Evolutionary conservation across 1,140 invertebrate genomes (phyloP).

Genomic region (Drosophila ercepeae): DNA sequence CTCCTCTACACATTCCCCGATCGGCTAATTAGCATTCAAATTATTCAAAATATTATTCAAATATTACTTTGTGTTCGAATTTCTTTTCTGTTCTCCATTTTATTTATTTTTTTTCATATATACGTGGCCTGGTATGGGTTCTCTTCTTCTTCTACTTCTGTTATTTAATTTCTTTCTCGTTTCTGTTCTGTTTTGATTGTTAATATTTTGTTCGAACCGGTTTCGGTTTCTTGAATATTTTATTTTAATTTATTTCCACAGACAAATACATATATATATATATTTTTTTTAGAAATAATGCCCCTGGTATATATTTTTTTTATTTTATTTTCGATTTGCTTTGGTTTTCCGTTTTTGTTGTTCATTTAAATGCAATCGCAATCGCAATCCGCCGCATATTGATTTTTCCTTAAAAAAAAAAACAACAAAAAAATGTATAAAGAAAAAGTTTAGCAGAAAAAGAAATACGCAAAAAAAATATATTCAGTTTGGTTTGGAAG

Average conservation of each 20-base stretch:
- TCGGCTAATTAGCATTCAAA: constrained; percentile 70
- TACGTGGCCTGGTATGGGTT: constrained; percentile 30
- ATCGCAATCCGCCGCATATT: constrained; percentile 60
- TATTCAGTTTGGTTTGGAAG: constrained; percentile 33
- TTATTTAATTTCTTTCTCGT: neutral
- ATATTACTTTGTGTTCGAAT: constrained; percentile 56
- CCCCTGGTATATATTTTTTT: constrained; percentile 9
- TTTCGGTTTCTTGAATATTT: constrained; percentile 35
- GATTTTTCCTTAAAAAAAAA: constrained; percentile 52
- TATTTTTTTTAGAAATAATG: constrained; percentile 16
- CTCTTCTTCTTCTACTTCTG: constrained; percentile 1
- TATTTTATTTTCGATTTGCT: constrained; percentile 1
- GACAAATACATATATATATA: constrained; percentile 4
- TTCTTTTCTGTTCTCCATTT: constrained; percentile 29
- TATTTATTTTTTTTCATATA: neutral
- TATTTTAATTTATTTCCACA: constrained; percentile 16
- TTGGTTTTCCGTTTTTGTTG: constrained; percentile 8
- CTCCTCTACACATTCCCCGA: constrained; percentile 8
- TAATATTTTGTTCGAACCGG: constrained; percentile 47
- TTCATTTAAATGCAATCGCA: constrained; percentile 61
- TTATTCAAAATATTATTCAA: constrained; percentile 80
- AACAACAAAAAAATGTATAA: constrained; percentile 22
- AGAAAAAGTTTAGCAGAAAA: constrained; percentile 19
- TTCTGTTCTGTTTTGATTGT: neutral
- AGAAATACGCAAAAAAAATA: constrained; percentile 18